Evolutionary conservation across 2,888 invertebrate genomes (phyloP), one percentile per base, ranked within the genome.

Genomic region (Tholera decimalis): DNA sequence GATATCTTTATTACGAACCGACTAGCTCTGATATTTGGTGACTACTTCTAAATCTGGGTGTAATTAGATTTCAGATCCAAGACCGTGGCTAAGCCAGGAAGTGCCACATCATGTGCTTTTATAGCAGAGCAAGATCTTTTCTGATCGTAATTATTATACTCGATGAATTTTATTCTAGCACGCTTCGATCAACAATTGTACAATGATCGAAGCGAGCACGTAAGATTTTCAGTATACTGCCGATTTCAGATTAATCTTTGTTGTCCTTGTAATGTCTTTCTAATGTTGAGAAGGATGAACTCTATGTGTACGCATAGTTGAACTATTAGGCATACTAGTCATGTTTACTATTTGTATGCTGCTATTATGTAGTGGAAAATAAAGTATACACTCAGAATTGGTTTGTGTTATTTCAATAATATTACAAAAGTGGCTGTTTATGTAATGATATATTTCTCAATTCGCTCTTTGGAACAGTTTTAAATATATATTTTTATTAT

Each of bases 401-500:
- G 0, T 13, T 46, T 37, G 41, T 71, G 37, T 77, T 54, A 56
- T 59, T 72, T 58, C 8, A 30, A 20, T 24, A n/a, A 7, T 7
- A 4, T 15, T 43, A 77, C 67, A 63, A 66, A 61, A 51, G 11
- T 35, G 22, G 54, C 30, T 58, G 66, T 65, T 57, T 63, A 66
- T 64, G 78, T 79, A 79, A 69, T 67, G 77, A 74, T 81, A 77
- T 82, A 79, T 81, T 82, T 79, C 88, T 88, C 85, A 87, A 86
- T 86, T 87, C 83, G 85, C 89, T 84, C 85, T 88, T 56, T 85
- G 55, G n/a, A n/a, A n/a, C n/a, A n/a, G n/a, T n/a, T n/a, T n/a
- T n/a, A n/a, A n/a, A n/a, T n/a, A n/a, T n/a, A n/a, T n/a, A n/a
- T n/a, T n/a, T n/a, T n/a, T n/a, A n/a, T n/a, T n/a, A n/a, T n/a